These are phyloP conservation scores for Drosophila mimica DNA, from an alignment of 2,888 invertebrate species.

Conservation along the genomic window DNA sequence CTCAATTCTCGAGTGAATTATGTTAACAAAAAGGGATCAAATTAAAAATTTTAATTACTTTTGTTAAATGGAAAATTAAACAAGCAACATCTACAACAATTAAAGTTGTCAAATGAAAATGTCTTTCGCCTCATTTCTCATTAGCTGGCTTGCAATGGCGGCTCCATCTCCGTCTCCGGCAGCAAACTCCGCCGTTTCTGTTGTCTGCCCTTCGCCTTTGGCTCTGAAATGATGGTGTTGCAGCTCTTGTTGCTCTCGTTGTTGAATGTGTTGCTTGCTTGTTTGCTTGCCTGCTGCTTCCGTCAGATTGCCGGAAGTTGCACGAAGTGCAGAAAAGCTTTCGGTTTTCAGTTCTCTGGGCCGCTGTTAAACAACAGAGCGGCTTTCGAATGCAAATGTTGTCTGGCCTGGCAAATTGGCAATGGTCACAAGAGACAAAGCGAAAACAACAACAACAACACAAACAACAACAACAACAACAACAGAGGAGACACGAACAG, in stretches of 20 bases:
- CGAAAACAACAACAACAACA: not conserved
- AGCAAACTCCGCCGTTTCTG: constrained; percentile 16
- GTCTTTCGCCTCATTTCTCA: constrained; percentile 24
- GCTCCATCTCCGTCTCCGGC: constrained; percentile 11
- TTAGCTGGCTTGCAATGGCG: constrained; percentile 33
- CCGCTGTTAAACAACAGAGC: constrained; percentile 53
- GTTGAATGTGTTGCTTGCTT: constrained; percentile 31
- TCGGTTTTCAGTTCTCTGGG: constrained; percentile 39
- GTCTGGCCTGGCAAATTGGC: constrained; percentile 59
- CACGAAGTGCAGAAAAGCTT: constrained; percentile 70
- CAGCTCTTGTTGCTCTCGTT: constrained; percentile 11
- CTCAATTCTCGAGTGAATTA: not conserved
- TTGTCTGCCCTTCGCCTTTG: constrained; percentile 26
- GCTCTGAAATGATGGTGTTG: constrained; percentile 10
- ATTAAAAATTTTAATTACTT: constrained; percentile 41
- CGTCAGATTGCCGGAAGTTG: constrained; percentile 64
- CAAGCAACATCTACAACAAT: constrained; percentile 1
- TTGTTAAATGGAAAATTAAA: constrained; percentile 18
- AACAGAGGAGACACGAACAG: constrained; percentile 41
- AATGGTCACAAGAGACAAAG: constrained; percentile 27
- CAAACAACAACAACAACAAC: constrained; percentile 3
- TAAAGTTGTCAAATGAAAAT: constrained; percentile 19
- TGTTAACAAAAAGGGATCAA: not conserved
- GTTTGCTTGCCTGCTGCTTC: constrained; percentile 48
- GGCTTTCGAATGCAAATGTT: constrained; percentile 54